Evolutionary conservation across 2,797 vertebrate genomes (phyloP), one percentile per base, ranked within the genome.

Genomic region (Pseudochirops cupreus): DNA sequence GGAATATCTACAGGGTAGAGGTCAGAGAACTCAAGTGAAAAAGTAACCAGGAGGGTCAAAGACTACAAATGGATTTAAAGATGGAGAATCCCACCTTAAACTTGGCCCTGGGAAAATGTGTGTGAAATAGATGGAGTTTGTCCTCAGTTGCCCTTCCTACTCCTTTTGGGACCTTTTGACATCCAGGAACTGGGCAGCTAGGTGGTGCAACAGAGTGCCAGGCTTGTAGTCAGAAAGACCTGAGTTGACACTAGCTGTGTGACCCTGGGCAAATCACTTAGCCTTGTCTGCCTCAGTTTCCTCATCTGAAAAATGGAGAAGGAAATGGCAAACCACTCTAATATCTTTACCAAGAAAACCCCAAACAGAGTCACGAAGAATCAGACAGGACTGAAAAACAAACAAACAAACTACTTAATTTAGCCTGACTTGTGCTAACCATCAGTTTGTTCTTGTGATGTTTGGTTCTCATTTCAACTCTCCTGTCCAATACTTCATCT

Each of bases 1-100:
- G 99, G 99, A 94, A 99, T 99, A 97, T 99, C 99, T 99, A 93
- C 33, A 97, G 97, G 93, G 54, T 24, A 10, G 92, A 31, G 95
- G 16, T 14, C 94, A 93, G 95, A 94, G 92, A 96, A 1, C 18
- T 56, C 2, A 93, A 91, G 53, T 56, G 91, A 92, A 67, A 92
- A 26, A 1, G 55, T 82, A 92, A 4, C 28, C 52, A 91, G 53
- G 31, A 55, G 52, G 52, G 7, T 46, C 14, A 24, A 59, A 53
- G 56, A 46, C 28, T 57, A 92, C 33, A 28, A 59, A 58, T 33
- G 58, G 18, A 92, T 62, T 92, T 58, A 52, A 91, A 55, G 31
- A 59, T 62, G 58, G n/a, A 92, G 33, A 33, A 91, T 52, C 89
- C 12, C 39, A 82, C 5, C 6, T 26, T 46, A 82, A 9, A 7